phyloP scores from a whole-genome alignment of 2,888 invertebrate species.

The Loripinus fragilis region DNA sequence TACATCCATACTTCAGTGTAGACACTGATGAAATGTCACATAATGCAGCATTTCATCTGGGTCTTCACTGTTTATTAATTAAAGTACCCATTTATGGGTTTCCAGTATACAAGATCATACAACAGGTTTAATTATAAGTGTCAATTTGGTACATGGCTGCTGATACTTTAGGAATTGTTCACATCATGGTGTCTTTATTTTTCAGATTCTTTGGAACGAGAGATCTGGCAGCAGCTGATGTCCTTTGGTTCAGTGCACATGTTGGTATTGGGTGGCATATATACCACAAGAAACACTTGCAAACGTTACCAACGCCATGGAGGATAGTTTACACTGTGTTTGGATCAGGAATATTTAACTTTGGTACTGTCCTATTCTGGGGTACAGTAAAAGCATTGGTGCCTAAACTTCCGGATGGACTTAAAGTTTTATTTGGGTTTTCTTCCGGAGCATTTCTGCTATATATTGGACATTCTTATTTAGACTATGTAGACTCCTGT shows the following conservation, averaged over 20 bases:
- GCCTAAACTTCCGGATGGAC: constrained; percentile 87
- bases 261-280: constrained; percentile 93
- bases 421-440: constrained; percentile 89
- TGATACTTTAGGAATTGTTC: no score
- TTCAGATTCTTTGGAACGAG: constrained; percentile 81
- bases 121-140: no score
- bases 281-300: constrained; percentile 91
- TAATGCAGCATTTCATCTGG: no score
- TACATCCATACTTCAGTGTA: no score
- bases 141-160: no score
- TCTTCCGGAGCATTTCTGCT: constrained; percentile 66
- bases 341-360: constrained; percentile 89
- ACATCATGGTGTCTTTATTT: constrained; percentile 58
- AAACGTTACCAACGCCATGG: constrained; percentile 87
- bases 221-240: constrained; percentile 85
- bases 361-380: constrained; percentile 95
- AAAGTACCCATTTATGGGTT: no score
- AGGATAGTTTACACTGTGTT: constrained; percentile 86
- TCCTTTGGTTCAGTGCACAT: constrained; percentile 91
- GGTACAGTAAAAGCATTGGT: constrained; percentile 92
- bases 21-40: no score
- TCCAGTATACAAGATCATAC: no score
- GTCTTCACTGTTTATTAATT: no score
- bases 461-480: constrained; percentile 68
- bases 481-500: constrained; percentile 43